Evolutionary conservation across 1,140 invertebrate genomes (phyloP).

Genomic region (Drosophila varians): DNA sequence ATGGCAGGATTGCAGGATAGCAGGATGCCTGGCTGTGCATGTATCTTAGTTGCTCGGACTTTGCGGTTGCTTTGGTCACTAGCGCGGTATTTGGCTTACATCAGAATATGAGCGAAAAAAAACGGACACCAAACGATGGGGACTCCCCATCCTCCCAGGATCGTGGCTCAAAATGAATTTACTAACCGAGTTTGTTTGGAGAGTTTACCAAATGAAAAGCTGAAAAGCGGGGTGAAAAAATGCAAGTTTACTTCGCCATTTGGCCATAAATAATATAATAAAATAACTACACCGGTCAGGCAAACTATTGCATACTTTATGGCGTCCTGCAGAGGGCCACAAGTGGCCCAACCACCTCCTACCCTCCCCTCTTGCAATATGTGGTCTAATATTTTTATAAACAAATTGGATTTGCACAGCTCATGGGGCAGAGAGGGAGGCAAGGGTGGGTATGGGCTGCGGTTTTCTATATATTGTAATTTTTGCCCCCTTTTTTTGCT

Average conservation of each 20-base stretch:
- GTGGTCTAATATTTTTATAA: conserved; percentile 74
- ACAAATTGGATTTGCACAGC: conserved; percentile 74
- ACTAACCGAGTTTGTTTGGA: conserved; percentile 70
- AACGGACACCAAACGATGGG: conserved; percentile 1
- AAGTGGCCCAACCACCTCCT: neutral
- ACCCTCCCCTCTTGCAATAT: conserved; percentile 18
- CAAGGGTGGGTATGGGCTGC: conserved; percentile 16
- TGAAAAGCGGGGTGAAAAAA: conserved; percentile 11
- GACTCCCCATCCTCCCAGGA: neutral
- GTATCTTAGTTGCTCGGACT: conserved; percentile 67
- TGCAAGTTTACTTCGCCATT: conserved; percentile 64
- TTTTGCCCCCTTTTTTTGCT: neutral
- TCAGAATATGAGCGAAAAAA: conserved; percentile 28
- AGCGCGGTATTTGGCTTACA: conserved; percentile 64
- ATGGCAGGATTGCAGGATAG: neutral
- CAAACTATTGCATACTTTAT: conserved; percentile 75
- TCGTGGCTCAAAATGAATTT: conserved; percentile 65
- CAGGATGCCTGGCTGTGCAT: conserved; percentile 6
- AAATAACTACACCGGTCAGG: conserved; percentile 78
- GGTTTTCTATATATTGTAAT: conserved; percentile 30
- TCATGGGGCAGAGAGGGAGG: conserved; percentile 1
- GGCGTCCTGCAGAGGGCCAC: conserved; percentile 27
- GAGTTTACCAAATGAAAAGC: conserved; percentile 23
- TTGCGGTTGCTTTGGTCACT: conserved; percentile 76
- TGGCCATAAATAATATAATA: conserved; percentile 82